phyloP scores from a whole-genome alignment of 2,888 invertebrate species.

The Agrotis exclamationis region DNA sequence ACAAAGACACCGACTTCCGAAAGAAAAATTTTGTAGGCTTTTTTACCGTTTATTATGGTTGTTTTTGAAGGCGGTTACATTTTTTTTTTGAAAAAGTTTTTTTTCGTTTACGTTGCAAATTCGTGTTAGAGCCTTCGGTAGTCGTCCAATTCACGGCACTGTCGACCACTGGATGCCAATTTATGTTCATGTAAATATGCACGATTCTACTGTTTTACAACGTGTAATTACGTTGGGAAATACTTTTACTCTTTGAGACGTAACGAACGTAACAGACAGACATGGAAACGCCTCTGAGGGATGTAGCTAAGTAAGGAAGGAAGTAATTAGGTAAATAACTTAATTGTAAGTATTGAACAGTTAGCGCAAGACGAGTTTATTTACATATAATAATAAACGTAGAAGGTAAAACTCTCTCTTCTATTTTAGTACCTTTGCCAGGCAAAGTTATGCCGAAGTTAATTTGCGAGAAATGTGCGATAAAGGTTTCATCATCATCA shows the following conservation, averaged over 20 bases:
- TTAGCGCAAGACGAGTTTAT: conserved; percentile 18
- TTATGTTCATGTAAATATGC: conserved; percentile 66
- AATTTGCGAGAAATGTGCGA: no score
- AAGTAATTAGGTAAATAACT: conserved; percentile 43
- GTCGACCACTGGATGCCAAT: conserved; percentile 59
- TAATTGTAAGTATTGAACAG: conserved; percentile 38
- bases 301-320: conserved; percentile 36
- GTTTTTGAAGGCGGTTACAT: no score
- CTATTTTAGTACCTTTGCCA: background rate
- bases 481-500: no score
- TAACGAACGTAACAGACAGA: conserved; percentile 48
- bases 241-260: conserved; percentile 58
- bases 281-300: conserved; percentile 51
- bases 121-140: conserved; percentile 3
- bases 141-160: conserved; percentile 55
- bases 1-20: no score
- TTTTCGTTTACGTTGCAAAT: no score
- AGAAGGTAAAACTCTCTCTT: background rate
- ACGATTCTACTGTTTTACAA: conserved; percentile 66
- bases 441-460: background rate
- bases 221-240: conserved; percentile 71
- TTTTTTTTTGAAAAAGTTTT: no score
- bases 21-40: no score
- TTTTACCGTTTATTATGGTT: no score
- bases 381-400: conserved; percentile 3